phyloP scores from a whole-genome alignment of 2,113 vertebrate species.

The Bubo scandiacus region DNA sequence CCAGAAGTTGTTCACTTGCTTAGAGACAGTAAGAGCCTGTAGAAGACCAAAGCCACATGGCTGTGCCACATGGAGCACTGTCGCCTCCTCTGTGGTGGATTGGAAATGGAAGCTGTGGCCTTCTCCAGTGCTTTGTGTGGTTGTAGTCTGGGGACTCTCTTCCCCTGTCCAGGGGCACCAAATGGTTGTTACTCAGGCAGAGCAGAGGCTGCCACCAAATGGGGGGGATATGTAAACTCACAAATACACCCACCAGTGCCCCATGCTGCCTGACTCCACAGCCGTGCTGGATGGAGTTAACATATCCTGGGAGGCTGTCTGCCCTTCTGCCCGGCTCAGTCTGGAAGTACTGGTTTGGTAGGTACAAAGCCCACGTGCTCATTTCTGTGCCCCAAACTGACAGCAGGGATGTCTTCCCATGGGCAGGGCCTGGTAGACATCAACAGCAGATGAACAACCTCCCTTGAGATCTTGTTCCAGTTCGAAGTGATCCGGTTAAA shows the following conservation, averaged over 20 bases:
- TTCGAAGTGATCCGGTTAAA: background rate
- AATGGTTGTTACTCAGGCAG: background rate
- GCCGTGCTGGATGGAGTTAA: background rate
- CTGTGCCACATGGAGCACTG: background rate
- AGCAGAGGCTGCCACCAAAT: background rate
- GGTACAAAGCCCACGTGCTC: background rate
- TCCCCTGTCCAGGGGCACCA: too few species aligned
- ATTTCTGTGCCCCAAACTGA: background rate
- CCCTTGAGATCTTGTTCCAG: background rate
- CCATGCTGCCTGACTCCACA: background rate
- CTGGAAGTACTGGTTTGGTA: background rate
- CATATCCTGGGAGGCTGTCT: background rate
- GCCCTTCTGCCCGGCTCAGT: background rate
- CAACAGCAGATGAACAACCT: background rate
- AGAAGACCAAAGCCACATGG: background rate
- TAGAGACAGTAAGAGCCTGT: background rate
- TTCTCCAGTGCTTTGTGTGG: background rate
- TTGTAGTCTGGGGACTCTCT: background rate
- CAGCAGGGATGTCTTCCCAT: background rate
- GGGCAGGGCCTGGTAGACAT: background rate
- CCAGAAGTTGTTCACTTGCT: background rate
- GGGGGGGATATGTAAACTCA: background rate
- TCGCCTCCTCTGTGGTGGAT: too few species aligned
- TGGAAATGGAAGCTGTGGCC: background rate
- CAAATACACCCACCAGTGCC: background rate